phyloP scores from a whole-genome alignment of 2,888 invertebrate genomes.

The Phyto melanocephala region DNA sequence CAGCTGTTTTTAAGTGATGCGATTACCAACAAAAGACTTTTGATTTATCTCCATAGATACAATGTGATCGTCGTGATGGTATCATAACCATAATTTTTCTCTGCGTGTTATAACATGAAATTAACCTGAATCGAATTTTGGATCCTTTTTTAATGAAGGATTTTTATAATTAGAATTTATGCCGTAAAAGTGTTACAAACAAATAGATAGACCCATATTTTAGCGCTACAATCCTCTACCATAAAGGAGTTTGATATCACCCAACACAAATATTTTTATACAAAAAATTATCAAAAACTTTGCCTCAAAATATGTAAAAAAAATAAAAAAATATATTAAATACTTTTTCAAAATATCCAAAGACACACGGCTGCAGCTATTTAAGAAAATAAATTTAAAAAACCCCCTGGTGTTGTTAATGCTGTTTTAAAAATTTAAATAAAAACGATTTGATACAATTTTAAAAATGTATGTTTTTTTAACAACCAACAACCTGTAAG shows the following conservation, averaged over 20 bases:
- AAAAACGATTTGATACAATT: constrained; percentile 22
- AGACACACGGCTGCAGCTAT: constrained; percentile 31
- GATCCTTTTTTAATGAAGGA: too few relatives aligned
- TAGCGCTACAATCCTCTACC: background rate
- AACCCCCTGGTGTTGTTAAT: constrained; percentile 36
- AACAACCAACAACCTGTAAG: constrained; percentile 10
- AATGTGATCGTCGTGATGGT: too few relatives aligned
- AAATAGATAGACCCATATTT: background rate
- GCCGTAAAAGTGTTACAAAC: background rate
- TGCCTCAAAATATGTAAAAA: too few relatives aligned
- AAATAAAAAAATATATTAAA: too few relatives aligned
- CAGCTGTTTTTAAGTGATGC: too few relatives aligned
- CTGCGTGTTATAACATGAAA: too few relatives aligned
- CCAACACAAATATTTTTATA: background rate
- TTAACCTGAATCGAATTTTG: too few relatives aligned
- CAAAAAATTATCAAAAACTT: background rate
- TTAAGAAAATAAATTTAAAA: constrained; percentile 4
- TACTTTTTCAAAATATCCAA: constrained; percentile 20
- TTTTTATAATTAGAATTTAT: too few relatives aligned
- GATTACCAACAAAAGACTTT: too few relatives aligned
- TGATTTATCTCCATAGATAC: too few relatives aligned
- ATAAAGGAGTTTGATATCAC: background rate
- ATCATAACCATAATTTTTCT: too few relatives aligned
- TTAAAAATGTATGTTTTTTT: constrained; percentile 1
- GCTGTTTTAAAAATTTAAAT: background rate